Evolutionary conservation across 2,888 invertebrate genomes (phyloP).

Genomic region (Mythimna ferrago): DNA sequence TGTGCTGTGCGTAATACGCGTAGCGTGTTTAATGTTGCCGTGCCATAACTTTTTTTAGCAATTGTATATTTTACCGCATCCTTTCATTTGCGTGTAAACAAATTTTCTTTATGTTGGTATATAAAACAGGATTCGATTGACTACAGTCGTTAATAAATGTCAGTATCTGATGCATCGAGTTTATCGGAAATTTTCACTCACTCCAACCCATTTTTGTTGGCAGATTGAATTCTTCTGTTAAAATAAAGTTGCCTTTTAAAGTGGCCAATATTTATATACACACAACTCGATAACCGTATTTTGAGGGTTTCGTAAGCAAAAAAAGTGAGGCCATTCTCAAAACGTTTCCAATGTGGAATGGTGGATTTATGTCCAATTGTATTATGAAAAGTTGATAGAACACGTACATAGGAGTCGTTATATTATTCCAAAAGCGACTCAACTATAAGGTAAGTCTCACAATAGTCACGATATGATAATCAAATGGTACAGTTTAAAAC

Average conservation of each 20-base stretch:
- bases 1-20: conserved; percentile 30
- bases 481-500: conserved; percentile 30
- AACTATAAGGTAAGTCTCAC: conserved; percentile 14
- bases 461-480: conserved; percentile 22
- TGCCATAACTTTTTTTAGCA: conserved; percentile 11
- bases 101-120: not conserved
- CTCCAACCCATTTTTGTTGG: conserved; percentile 17
- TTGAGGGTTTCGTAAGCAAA: conserved; percentile 9
- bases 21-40: conserved; percentile 7
- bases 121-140: conserved; percentile 1
- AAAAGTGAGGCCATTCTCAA: not conserved
- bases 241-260: conserved; percentile 41
- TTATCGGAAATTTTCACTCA: conserved; percentile 20
- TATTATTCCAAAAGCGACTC: conserved; percentile 8
- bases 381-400: conserved; percentile 10
- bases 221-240: conserved; percentile 7
- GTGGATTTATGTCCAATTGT: conserved; percentile 11
- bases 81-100: not conserved
- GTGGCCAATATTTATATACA: conserved; percentile 22
- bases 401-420: not conserved
- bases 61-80: conserved; percentile 23
- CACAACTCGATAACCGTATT: conserved; percentile 1
- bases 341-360: conserved; percentile 9
- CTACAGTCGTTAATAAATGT: conserved; percentile 15
- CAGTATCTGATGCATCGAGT: conserved; percentile 25